Base-by-base conservation (phyloP, 2,113 vertebrate genomes). In the Siniperca knerii region DNA sequence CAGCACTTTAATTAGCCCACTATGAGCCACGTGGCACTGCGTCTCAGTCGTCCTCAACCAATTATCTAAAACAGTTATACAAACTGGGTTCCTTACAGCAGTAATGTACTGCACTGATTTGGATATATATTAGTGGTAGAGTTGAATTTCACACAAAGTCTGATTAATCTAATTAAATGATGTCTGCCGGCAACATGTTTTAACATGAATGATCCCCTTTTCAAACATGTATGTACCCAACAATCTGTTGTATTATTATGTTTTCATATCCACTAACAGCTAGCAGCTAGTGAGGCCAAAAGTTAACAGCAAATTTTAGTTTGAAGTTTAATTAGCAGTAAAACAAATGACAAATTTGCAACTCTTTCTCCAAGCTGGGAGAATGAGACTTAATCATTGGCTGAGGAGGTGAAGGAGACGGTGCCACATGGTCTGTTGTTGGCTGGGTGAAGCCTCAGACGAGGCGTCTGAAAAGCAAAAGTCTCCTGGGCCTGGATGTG, bases 361-460 rank as follows among this genome's bases (percentile, higher is more conserved):
- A 74, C 10, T 64, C 71, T 29, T n/a, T 77, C 18, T 70, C 10
- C 6, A 3, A 11, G 29, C 23, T 55, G 52, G 29, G 40, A 79
- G 67, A 84, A 20, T 11, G 9, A 58, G 58, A 64, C 37, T 70
- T 65, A 83, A 86, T 84, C 72, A 79, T 64, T 79, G 68, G 77
- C 69, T 77, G 33, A 73, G 75, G 62, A 81, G 76, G 33, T 77
- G 79, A 73, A 67, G 46, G 77, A 81, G 66, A 81, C 66, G n/a
- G 70, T 40, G 92, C 86, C 73, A 88, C 87, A 50, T 81, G 86
- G 82, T 68, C 72, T 81, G 92, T 78, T 84, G 91, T 80, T 12
- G 12, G 61, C 69, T 66, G 78, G 83, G 48, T 70, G 65, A 84
- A 86, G 78, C 67, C 70, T 67, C 82, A 78, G 50, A 77, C 52